Evolutionary conservation across 2,888 invertebrate species (phyloP), one percentile per base, ranked within the genome.

Genomic region (Plagodis pulveraria): DNA sequence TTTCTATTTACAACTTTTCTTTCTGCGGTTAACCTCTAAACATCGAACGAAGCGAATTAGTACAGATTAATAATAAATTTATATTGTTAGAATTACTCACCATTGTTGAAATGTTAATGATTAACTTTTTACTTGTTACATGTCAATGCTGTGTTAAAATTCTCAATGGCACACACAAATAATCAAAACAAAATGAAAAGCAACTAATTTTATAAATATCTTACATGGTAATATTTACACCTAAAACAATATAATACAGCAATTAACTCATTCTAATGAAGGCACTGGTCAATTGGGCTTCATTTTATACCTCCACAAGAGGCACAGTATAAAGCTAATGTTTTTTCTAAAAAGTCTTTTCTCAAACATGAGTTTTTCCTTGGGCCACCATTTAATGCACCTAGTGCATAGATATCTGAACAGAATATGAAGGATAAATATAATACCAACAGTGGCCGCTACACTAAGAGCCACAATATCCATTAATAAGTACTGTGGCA

Each of bases 381-480:
- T 86, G 0, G 89, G 86, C 85, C 86, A 87, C 88, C 91, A 90
- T 70, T 81, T 83, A 57, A 91, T 83, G 65, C 89, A 90, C 54
- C 86, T 78, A 0, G 89, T 90, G 67, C 90, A 86, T 36, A 92
- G 71, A 61, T 86, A 89, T 61, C 91, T 78, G 65, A 91, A 90
- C 44, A 92, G 67, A 66, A 75, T 81, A 59, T 91, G 79, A 36
- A 91, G 80, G 56, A 91, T 85, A 65, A 75, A 90, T 52, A 78
- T 77, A 41, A 81, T 83, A 62, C 85, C 70, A 36, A 84, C 55
- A 12, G 83, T 72, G 54, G 83, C 70, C 6, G 72, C 79, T 73
- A 86, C 65, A 65, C 88, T 85, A 34, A 93, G 68, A 8, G 81
- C 79, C 65, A 87, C 71, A 49, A 93, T 79, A 61, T 93, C 93